Percentiles rank a stretch among this genome's conserved stretches.
Evolutionary conservation across 2,113 vertebrate genomes (phyloP).

Genomic region (Erythrocebus patas): DNA sequence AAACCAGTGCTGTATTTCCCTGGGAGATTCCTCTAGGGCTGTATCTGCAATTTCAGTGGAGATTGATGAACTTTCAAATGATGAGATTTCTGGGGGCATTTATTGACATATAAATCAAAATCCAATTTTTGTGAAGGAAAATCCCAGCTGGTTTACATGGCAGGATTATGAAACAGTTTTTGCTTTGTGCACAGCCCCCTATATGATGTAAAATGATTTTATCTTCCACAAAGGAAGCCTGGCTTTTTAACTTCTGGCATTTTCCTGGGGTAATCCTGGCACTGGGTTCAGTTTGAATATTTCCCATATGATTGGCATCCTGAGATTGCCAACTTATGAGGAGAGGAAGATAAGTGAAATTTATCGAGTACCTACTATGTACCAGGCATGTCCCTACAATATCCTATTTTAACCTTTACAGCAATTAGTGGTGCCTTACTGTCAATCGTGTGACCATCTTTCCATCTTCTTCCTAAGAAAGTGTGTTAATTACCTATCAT

Average conservation of each 20-base stretch:
- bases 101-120: conserved; percentile 73
- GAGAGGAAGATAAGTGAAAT: not conserved
- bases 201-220: not conserved
- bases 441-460: not conserved
- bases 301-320: not conserved
- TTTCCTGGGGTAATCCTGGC: not conserved
- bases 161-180: conserved; percentile 56
- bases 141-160: conserved; percentile 52
- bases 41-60: conserved; percentile 33
- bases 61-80: conserved; percentile 67
- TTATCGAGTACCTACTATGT: not conserved
- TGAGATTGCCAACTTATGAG: not conserved
- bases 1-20: not conserved
- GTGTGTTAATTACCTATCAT: not conserved
- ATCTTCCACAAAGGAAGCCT: not conserved
- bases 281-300: not conserved
- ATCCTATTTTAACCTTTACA: not conserved
- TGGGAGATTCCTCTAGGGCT: not conserved
- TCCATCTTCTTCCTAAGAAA: not conserved
- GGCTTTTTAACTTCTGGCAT: not conserved
- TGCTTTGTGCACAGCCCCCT: not conserved
- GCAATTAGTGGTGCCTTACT: not conserved
- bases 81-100: conserved; percentile 65
- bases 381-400: not conserved
- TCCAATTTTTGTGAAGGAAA: conserved; percentile 64